These are phyloP conservation scores for Melanotaenia duboulayi DNA, from an alignment of 2,113 vertebrate genomes.

Conservation along the genomic window DNA sequence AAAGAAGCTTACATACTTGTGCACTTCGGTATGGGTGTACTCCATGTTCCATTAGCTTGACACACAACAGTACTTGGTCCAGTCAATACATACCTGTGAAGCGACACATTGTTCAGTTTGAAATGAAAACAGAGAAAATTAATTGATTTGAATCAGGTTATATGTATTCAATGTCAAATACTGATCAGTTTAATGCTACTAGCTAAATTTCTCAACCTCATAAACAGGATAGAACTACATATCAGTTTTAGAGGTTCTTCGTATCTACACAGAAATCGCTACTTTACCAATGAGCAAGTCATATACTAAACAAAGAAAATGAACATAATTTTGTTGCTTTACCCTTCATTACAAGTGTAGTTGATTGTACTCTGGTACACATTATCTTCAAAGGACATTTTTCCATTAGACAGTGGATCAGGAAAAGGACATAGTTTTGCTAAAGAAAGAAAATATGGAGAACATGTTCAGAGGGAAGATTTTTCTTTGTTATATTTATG, in stretches of 20 bases:
- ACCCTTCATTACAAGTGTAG: slow-evolving; percentile 89
- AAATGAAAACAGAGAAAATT: background rate
- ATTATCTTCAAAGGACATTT: slow-evolving; percentile 57
- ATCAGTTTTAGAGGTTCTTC: background rate
- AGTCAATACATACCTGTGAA: slow-evolving; percentile 83
- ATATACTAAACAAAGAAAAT: background rate
- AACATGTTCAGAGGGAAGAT: background rate
- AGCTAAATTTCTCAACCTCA: background rate
- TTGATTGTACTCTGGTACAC: slow-evolving; percentile 82
- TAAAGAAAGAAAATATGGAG: slow-evolving; percentile 60
- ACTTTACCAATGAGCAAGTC: background rate
- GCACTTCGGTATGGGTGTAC: slow-evolving; percentile 79
- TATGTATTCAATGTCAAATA: background rate
- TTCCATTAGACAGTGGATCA: slow-evolving; percentile 80
- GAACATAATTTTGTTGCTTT: slow-evolving; percentile 49
- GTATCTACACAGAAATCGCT: background rate
- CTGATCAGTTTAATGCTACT: background rate
- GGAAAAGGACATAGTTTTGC: slow-evolving; percentile 84
- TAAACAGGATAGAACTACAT: background rate
- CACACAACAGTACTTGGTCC: slow-evolving; percentile 83
- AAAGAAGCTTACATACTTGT: slow-evolving; percentile 77
- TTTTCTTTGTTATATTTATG: background rate
- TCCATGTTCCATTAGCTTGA: slow-evolving; percentile 86
- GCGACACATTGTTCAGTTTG: background rate
- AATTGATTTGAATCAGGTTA: background rate